phyloP scores from a whole-genome alignment of 2,888 invertebrate species.

The Agrotis segetum region DNA sequence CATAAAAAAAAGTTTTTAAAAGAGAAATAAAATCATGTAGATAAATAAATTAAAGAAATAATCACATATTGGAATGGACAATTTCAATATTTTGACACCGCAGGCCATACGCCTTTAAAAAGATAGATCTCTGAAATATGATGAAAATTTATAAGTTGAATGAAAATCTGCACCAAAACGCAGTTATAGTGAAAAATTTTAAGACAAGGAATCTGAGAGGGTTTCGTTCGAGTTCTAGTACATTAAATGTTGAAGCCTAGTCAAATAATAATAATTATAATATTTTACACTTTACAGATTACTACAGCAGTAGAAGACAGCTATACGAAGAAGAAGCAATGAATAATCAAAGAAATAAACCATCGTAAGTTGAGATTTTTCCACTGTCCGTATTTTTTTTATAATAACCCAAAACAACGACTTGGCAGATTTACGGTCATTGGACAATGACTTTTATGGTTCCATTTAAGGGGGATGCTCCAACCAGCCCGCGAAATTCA shows the following conservation, averaged over 20 bases:
- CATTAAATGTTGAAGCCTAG: too few relatives aligned
- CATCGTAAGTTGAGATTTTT: slow-evolving; percentile 91
- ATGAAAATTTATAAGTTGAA: neutral
- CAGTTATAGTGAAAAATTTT: neutral
- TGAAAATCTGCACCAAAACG: neutral
- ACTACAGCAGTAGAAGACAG: slow-evolving; percentile 95
- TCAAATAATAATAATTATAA: too few relatives aligned
- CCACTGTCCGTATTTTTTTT: neutral
- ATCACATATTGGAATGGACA: too few relatives aligned
- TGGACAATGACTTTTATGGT: too few relatives aligned
- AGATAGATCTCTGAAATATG: neutral
- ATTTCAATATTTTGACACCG: too few relatives aligned
- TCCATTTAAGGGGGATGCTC: too few relatives aligned
- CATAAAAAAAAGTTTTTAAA: too few relatives aligned
- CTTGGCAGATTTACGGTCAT: too few relatives aligned
- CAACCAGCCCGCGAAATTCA: too few relatives aligned
- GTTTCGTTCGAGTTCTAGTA: too few relatives aligned
- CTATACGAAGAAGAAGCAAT: slow-evolving; percentile 96
- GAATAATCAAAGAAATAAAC: slow-evolving; percentile 93
- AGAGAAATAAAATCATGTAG: too few relatives aligned
- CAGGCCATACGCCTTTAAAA: too few relatives aligned
- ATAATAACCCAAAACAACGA: neutral
- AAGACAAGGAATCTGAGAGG: slow-evolving; percentile 24
- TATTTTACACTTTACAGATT: slow-evolving; percentile 90
- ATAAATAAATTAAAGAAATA: neutral